Conservation (phyloP, 2,113 vertebrate species). For the Nannobrachium achirus region DNA sequence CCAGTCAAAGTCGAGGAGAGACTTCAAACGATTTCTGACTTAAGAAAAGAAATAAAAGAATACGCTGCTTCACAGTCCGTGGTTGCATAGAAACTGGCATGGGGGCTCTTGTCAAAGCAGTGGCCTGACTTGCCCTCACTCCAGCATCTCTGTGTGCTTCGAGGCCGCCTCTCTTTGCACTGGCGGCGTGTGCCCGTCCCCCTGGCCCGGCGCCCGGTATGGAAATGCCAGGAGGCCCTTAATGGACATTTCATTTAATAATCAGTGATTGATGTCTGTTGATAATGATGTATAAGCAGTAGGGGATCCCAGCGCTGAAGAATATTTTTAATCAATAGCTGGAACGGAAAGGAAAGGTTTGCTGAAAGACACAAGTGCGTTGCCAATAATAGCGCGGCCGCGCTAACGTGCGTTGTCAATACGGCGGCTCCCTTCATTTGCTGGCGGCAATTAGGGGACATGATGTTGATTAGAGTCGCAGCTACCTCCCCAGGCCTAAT, state of each 20-base stretch:
- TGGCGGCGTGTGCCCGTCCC: no score
- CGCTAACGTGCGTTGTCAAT: slow-evolving; percentile 60
- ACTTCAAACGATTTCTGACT: slow-evolving; percentile 20
- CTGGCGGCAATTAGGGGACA: slow-evolving; percentile 63
- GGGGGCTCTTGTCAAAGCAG: background rate
- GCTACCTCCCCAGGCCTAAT: slow-evolving; percentile 53
- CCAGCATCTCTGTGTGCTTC: slow-evolving; percentile 13
- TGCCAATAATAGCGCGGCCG: slow-evolving; percentile 56
- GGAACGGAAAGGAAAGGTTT: slow-evolving; percentile 41
- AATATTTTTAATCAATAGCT: slow-evolving; percentile 70
- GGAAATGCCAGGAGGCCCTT: slow-evolving; percentile 60
- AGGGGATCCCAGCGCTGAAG: slow-evolving; percentile 45
- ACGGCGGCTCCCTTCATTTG: slow-evolving; percentile 63
- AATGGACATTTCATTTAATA: slow-evolving; percentile 77
- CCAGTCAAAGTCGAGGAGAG: slow-evolving; percentile 25
- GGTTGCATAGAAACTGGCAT: slow-evolving; percentile 21
- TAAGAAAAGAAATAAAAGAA: slow-evolving; percentile 15
- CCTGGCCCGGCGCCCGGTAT: slow-evolving; percentile 63
- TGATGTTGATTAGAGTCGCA: slow-evolving; percentile 52
- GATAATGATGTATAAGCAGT: slow-evolving; percentile 72
- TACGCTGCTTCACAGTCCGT: slow-evolving; percentile 20
- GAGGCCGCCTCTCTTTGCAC: no score
- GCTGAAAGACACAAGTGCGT: slow-evolving; percentile 33
- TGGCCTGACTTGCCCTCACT: slow-evolving; percentile 22
- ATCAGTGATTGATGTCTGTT: slow-evolving; percentile 72